These are phyloP conservation scores for Orientallactaga sibirica DNA, from an alignment of 2,797 vertebrate genomes.

Conservation along the genomic window DNA sequence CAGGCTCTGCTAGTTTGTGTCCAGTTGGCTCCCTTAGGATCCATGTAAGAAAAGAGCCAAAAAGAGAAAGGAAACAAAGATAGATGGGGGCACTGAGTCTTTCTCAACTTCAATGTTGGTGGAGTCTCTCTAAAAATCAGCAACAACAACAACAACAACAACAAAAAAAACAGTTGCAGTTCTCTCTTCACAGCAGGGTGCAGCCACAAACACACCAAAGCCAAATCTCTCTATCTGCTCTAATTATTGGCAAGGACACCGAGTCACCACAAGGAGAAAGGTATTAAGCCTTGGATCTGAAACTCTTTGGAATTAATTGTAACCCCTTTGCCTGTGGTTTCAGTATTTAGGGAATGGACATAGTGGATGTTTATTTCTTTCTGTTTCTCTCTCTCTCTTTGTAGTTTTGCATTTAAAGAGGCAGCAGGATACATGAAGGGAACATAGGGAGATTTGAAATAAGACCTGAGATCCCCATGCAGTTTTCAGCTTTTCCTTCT, in stretches of 20 bases:
- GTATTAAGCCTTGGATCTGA: slow-evolving; percentile 58
- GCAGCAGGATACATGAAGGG: slow-evolving; percentile 27
- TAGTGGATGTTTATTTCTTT: slow-evolving; percentile 46
- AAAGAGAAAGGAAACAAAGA: slow-evolving; percentile 1
- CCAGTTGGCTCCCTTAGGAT: background rate
- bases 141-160: background rate
- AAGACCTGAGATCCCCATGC: slow-evolving; percentile 50
- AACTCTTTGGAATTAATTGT: slow-evolving; percentile 68
- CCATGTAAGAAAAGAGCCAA: slow-evolving; percentile 3
- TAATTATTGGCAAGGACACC: slow-evolving; percentile 76
- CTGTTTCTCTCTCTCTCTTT: background rate
- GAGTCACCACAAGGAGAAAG: slow-evolving; percentile 46
- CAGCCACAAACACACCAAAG: slow-evolving; percentile 64
- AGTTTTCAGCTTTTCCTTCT: slow-evolving; percentile 57
- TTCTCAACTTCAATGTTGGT: background rate
- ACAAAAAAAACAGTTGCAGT: slow-evolving; percentile 12
- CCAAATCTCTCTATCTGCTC: slow-evolving; percentile 74
- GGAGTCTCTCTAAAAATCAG: background rate
- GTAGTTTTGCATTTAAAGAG: slow-evolving; percentile 54
- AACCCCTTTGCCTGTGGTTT: slow-evolving; percentile 69
- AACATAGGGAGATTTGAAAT: slow-evolving; percentile 72
- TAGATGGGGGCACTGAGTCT: background rate
- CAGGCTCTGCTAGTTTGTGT: background rate
- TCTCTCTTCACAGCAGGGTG: slow-evolving; percentile 54
- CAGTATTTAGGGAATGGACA: slow-evolving; percentile 20